Base-by-base conservation (phyloP, 2,113 vertebrate species). In the Anarrhichthys ocellatus region DNA sequence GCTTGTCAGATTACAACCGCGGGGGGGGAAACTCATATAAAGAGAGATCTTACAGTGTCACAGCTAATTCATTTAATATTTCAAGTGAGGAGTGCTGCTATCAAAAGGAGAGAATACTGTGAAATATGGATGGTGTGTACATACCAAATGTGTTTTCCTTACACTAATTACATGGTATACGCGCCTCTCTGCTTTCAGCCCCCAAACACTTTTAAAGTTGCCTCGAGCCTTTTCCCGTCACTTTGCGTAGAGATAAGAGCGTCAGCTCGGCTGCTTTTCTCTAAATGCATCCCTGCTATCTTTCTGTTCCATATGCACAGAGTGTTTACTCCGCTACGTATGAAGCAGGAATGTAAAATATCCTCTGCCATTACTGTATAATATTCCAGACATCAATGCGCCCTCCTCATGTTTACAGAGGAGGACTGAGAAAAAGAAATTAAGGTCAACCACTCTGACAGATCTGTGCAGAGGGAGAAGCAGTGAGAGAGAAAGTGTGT, bases 51-150 rank as follows among this genome's bases (percentile, higher is more conserved):
- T 24, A 38, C 38, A 46, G 66, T 67, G 79, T 89, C 83, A 79
- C 59, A 54, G 62, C 54, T 81, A 71, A 81, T 76, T 58, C 65
- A 2, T 32, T 44, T 67, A 36, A 27, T 85, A 67, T 76, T 73
- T 34, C 56, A 65, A n/a, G 34, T 61, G 69, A 80, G 17, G 46
- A 73, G 13, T 8, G 66, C 42, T 34, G 50, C 52, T 22, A 20
- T 80, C 68, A 75, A 32, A 74, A 8, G 15, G 4, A 46, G 63
- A 71, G 65, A 69, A 56, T 7, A 18, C 2, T 22, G 62, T 88
- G 70, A 89, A 87, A 87, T 83, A 85, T 89, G 56, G 73, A 88
- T 85, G 90, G 1, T 80, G 81, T 86, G 73, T 84, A 74, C 80
- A 44, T 54, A 78, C 73, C 83, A 54, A 80, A 81, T 80, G 74